Base-by-base conservation (phyloP, 2,113 vertebrate genomes). In the Campylorhamphus procurvoides region DNA sequence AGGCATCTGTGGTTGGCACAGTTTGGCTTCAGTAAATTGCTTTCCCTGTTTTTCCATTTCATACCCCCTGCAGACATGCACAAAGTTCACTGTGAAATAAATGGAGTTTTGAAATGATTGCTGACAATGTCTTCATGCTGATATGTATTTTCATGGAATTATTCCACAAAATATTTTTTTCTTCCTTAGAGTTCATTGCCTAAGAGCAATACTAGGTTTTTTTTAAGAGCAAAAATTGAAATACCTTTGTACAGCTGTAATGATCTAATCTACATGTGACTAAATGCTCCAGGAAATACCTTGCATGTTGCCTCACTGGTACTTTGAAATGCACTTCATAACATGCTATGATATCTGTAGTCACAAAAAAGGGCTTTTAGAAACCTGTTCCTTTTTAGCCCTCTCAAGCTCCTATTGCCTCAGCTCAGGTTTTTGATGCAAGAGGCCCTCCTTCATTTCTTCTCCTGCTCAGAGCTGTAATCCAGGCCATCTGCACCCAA, bases 81-180 rank as follows among this genome's bases (percentile, higher is more conserved):
- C 68, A 52, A 81, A 90, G 86, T 93, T 94, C 89, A 84, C 83
- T 50, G 55, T 37, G 59, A 88, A 96, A 86, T 88, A 94, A 83
- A 92, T 66, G 64, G 72, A 71, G 33, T 95, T 94, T 90, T 92
- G 68, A 88, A 94, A 90, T 35, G n/a, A 84, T 20, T 63, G 56
- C 80, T 91, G 76, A 92, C 55, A 47, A 67, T 47, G 49, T 62
- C 59, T 92, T 86, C 68, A 77, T 71, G 35, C 31, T 0, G 7
- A 55, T 69, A 85, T 0, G 3, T 62, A 90, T 84, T 92, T 90
- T 80, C 46, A 88, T 46, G 29, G 50, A 93, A 88, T 77, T 90
- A 76, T 73, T 86, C 59, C 46, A 71, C 55, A 74, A 80, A 90
- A 46, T 35, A 16, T 35, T 77, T 76, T 84, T 73, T 83, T 49